Base-by-base conservation (phyloP, 92 coral and sea anemone genomes). In the Palythoa heliodiscus region DNA sequence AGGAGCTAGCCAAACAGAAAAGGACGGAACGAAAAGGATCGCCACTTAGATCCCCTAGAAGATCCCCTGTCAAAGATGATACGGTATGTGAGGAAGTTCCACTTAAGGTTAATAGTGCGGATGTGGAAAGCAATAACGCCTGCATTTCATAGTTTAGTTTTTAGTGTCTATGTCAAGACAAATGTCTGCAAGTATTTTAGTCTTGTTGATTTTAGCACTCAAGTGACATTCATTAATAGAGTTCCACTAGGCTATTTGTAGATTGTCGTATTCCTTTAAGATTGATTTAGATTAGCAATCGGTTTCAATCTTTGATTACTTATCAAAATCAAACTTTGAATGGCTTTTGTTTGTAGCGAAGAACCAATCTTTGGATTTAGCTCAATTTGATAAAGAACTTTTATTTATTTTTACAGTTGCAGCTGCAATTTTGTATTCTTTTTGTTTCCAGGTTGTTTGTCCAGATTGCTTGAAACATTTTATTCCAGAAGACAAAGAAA, bases 401-500 rank as follows among this genome's bases (percentile, higher is more conserved):
- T 2, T 19, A 3, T n/a, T 12, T 64, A n/a, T 64, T 8, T 8
- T 4, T 4, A 0, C 14, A 11, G 25, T 12, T 8, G 3, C 47
- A 48, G 10, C 48, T 38, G 38, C 48, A 74, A 22, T 74, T 8
- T 20, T 50, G 3, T 2, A 12, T 1, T 64, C 35, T 29, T 1
- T 7, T 7, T 13, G 17, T 60, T 29, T 0, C 7, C 67, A 96
- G 98, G 94, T 96, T 60, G 95, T 89, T 54, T 96, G 98, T 71
- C 95, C 93, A 12, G 98, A 94, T 52, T 96, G 98, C 75, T 89
- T 92, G 68, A 93, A 93, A 85, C 91, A 87, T 71, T 93, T 71
- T 79, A 76, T 94, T 43, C 90, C 97, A 20, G 88, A 88, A 7
- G 90, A 84, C 55, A 76, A 88, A 43, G 87, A 75, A 5, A 69